phyloP scores from a whole-genome alignment of 1,140 invertebrate species.

The Drosophila sp. region DNA sequence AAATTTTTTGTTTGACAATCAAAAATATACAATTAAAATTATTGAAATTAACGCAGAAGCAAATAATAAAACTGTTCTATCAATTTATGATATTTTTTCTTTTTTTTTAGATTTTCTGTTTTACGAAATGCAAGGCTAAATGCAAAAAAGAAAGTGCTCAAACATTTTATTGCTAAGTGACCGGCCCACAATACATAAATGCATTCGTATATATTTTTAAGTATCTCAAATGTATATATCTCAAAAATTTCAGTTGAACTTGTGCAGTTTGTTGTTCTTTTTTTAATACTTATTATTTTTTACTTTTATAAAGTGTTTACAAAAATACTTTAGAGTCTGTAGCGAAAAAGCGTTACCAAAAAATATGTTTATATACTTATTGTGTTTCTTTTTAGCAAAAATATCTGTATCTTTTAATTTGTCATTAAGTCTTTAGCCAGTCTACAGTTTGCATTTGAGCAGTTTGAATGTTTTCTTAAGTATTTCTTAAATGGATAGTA shows the following conservation, averaged over 20 bases:
- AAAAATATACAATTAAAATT: slow-evolving; percentile 33
- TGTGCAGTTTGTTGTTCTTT: slow-evolving; percentile 40
- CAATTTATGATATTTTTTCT: slow-evolving; percentile 12
- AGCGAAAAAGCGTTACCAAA: slow-evolving; percentile 50
- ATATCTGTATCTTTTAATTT: slow-evolving; percentile 43
- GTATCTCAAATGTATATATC: slow-evolving; percentile 62
- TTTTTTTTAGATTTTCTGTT: slow-evolving; percentile 26
- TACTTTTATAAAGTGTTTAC: slow-evolving; percentile 29
- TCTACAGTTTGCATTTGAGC: slow-evolving; percentile 71
- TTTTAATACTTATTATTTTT: slow-evolving; percentile 39
- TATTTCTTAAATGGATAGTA: slow-evolving; percentile 27
- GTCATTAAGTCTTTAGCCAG: slow-evolving; percentile 70
- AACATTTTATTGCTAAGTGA: slow-evolving; percentile 33
- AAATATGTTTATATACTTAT: slow-evolving; percentile 46
- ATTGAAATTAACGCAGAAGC: slow-evolving; percentile 42
- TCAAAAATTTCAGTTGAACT: slow-evolving; percentile 67
- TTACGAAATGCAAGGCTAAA: slow-evolving; percentile 67
- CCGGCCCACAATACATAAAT: slow-evolving; percentile 33
- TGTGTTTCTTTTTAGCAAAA: slow-evolving; percentile 55
- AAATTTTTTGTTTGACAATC: slow-evolving; percentile 57
- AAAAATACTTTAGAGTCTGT: slow-evolving; percentile 56
- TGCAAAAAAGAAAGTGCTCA: slow-evolving; percentile 65
- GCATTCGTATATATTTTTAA: slow-evolving; percentile 16
- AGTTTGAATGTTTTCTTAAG: slow-evolving; percentile 52
- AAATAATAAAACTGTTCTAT: slow-evolving; percentile 17